phyloP scores from a whole-genome alignment of 2,888 invertebrate genomes.

The Hartigia nigra region DNA sequence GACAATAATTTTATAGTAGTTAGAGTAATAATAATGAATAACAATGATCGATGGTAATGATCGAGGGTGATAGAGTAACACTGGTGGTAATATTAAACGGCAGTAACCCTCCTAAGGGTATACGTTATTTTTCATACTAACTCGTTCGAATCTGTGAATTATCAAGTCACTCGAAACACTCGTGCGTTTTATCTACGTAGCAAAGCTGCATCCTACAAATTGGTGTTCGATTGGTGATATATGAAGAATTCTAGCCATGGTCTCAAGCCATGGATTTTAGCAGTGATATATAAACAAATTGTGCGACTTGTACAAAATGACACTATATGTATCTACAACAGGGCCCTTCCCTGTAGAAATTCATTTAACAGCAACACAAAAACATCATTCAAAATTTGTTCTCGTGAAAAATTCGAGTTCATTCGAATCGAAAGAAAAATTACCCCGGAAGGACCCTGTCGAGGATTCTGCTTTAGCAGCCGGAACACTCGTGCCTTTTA shows the following conservation, averaged over 20 bases:
- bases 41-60: not conserved
- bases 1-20: not conserved
- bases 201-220: conserved; percentile 50
- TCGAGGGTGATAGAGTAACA: not conserved
- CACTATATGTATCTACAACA: conserved; percentile 33
- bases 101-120: not conserved
- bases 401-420: not conserved
- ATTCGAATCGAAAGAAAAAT: not conserved
- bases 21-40: not conserved
- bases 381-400: not conserved
- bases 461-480: conserved; percentile 35
- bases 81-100: not conserved
- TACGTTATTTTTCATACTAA: not conserved
- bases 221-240: conserved; percentile 17
- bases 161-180: not conserved
- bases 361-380: not conserved
- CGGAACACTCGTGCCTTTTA: conserved; percentile 50
- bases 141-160: not conserved
- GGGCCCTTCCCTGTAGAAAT: conserved; percentile 36
- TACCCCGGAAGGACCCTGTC: conserved; percentile 42
- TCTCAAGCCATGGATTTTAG: conserved; percentile 65
- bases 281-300: conserved; percentile 51
- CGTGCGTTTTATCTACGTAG: conserved; percentile 43
- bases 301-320: conserved; percentile 43
- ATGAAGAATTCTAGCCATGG: conserved; percentile 59